A percentile compares a stretch with the other conserved stretches of the same genome.
Conservation (phyloP, 2,113 vertebrate genomes). For the Chaetodon auriga region DNA sequence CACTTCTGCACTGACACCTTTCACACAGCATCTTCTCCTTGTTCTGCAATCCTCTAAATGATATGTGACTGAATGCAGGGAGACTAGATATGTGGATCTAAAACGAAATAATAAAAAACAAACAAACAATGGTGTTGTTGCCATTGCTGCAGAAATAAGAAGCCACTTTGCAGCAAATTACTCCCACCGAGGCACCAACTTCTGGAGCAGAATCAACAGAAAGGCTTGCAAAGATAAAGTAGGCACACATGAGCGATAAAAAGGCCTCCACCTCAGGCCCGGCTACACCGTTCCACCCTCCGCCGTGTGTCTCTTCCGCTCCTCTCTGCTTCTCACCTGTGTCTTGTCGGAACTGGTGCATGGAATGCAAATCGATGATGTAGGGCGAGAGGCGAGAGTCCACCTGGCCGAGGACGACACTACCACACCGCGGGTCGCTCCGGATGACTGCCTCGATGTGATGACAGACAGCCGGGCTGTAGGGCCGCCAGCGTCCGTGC, state of each 20-base stretch:
- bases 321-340: constrained; percentile 85
- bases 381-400: constrained; percentile 93
- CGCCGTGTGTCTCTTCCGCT: neutral
- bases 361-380: constrained; percentile 95
- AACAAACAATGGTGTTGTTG: neutral
- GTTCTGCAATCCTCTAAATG: neutral
- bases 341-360: constrained; percentile 96
- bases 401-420: constrained; percentile 95
- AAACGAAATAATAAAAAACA: neutral
- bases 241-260: constrained; percentile 24
- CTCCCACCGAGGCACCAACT: neutral
- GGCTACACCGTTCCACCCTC: constrained; percentile 16
- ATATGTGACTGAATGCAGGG: neutral
- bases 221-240: neutral
- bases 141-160: constrained; percentile 1
- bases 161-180: neutral
- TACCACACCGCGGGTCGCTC: constrained; percentile 91
- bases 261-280: constrained; percentile 63
- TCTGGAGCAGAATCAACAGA: neutral
- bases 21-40: neutral
- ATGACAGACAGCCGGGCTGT: constrained; percentile 95
- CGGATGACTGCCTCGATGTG: constrained; percentile 97
- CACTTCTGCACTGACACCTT: constrained; percentile 17
- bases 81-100: neutral
- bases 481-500: constrained; percentile 96